Percentiles rank a stretch among this genome's conserved stretches.
phyloP scores from a whole-genome alignment of 2,113 vertebrate genomes.

The Capra hircus region DNA sequence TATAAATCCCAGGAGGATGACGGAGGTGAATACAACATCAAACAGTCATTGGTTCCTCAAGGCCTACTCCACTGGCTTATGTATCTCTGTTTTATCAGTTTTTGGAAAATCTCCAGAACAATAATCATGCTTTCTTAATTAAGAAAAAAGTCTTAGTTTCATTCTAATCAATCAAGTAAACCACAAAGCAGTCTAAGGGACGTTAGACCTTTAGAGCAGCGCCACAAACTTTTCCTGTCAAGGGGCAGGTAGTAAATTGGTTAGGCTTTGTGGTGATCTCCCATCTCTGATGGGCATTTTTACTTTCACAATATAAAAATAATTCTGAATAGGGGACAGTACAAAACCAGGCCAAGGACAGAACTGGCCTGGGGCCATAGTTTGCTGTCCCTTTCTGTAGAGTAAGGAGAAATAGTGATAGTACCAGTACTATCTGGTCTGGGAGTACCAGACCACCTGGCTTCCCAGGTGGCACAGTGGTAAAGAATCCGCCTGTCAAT shows the following conservation, averaged over 20 bases:
- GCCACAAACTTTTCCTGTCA: not conserved
- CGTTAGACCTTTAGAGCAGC: not conserved
- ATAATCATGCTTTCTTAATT: not conserved
- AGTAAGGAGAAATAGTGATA: not conserved
- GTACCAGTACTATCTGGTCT: not conserved
- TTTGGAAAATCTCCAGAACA: not conserved
- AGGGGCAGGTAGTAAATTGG: not conserved
- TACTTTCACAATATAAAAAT: not conserved
- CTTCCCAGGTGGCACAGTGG: not conserved
- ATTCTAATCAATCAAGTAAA: not conserved
- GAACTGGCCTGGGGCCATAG: not conserved
- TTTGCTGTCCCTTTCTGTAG: not conserved
- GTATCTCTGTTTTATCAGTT: not conserved
- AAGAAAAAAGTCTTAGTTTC: not conserved
- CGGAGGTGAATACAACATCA: fast-evolving
- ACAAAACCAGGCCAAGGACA: not conserved
- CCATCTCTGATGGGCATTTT: not conserved
- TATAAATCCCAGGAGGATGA: not conserved
- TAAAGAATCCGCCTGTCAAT: not conserved
- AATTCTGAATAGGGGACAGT: not conserved
- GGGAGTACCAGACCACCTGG: not conserved
- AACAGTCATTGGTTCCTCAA: not conserved
- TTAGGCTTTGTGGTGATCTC: too few relatives aligned
- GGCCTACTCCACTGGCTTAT: too few relatives aligned
- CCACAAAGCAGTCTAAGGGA: not conserved